Evolutionary conservation across 2,113 vertebrate genomes (phyloP).

Genomic region (Microtus ochrogaster): DNA sequence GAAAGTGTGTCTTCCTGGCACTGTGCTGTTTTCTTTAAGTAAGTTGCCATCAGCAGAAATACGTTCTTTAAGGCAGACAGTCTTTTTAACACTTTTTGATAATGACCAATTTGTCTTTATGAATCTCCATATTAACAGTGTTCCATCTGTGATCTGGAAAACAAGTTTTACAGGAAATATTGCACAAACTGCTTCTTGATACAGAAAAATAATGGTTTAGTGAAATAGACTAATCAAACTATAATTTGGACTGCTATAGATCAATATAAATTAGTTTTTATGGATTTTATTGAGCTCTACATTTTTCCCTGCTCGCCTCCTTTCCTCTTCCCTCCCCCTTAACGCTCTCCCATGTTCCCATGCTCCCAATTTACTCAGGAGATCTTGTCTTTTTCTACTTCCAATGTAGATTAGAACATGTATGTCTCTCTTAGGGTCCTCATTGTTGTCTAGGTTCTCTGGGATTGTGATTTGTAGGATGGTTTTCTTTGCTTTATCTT

Average conservation of each 20-base stretch:
- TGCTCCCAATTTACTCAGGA: too few species aligned
- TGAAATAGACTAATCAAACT: not conserved
- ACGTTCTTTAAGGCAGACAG: not conserved
- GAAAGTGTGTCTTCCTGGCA: not conserved
- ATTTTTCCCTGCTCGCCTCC: too few species aligned
- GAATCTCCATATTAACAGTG: not conserved
- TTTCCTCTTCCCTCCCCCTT: too few species aligned
- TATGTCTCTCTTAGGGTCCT: too few species aligned
- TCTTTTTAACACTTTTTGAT: not conserved
- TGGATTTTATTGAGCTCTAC: too few species aligned
- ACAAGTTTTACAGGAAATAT: not conserved
- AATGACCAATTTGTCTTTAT: not conserved
- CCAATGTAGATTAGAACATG: too few species aligned
- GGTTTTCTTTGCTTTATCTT: too few species aligned
- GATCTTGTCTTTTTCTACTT: too few species aligned
- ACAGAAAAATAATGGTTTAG: not conserved
- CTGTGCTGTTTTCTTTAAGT: not conserved
- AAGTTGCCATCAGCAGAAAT: not conserved
- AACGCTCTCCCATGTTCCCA: too few species aligned
- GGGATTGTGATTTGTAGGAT: too few species aligned
- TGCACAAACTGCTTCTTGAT: not conserved
- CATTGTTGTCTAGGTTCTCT: too few species aligned
- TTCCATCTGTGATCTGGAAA: not conserved
- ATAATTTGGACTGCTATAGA: not conserved
- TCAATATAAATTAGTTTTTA: not conserved